A percentile compares a stretch with the other conserved stretches of the same genome.
Conservation (phyloP, 1,140 invertebrate genomes). For the Homalodisca vitripennis region DNA sequence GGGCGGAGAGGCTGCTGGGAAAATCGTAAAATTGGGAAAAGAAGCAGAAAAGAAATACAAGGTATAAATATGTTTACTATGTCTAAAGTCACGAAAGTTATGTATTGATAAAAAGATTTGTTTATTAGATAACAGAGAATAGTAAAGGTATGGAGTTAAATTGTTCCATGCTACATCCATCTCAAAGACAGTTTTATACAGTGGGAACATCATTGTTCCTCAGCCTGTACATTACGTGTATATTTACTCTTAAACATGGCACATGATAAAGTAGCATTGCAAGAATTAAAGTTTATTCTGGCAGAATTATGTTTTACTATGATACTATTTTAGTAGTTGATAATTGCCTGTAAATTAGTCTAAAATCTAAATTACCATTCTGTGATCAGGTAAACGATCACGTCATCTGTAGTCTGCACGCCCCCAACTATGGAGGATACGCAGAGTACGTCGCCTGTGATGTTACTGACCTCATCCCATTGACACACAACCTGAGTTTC, state of each 20-base stretch:
- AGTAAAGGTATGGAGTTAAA: too few species aligned
- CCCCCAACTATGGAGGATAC: constrained; percentile 50
- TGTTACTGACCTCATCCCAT: constrained; percentile 44
- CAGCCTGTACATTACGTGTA: not conserved
- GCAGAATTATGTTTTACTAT: too few species aligned
- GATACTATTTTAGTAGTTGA: too few species aligned
- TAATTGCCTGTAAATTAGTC: too few species aligned
- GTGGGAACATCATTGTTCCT: not conserved
- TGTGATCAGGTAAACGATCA: constrained; percentile 57
- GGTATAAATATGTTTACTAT: constrained; percentile 11
- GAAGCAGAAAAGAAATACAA: not conserved
- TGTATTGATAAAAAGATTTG: too few species aligned
- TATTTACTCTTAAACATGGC: not conserved
- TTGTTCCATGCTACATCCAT: not conserved
- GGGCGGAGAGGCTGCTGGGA: constrained; percentile 56
- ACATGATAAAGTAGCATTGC: not conserved
- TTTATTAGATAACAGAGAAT: too few species aligned
- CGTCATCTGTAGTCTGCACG: constrained; percentile 50
- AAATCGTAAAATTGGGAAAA: constrained; percentile 45
- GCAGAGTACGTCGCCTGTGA: constrained; percentile 52
- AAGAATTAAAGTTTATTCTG: not conserved
- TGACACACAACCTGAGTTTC: constrained; percentile 51
- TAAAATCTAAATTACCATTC: too few species aligned
- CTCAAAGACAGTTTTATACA: not conserved
- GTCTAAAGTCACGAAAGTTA: not conserved